Evolutionary conservation across 1,140 invertebrate species (phyloP).

Genomic region (Aphidius gifuensis): DNA sequence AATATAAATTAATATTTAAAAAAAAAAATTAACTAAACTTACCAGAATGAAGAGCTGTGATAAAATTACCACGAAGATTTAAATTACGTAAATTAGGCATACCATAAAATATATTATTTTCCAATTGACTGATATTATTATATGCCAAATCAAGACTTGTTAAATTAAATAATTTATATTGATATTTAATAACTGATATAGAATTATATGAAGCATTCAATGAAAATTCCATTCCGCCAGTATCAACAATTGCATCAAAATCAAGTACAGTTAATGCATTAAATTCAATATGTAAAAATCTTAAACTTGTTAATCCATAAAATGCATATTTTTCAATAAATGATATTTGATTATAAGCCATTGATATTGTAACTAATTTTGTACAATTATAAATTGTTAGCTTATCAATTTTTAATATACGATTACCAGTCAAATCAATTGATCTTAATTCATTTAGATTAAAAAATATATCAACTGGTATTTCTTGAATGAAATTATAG

Average conservation of each 20-base stretch:
- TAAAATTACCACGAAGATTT: constrained; percentile 66
- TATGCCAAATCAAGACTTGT: constrained; percentile 70
- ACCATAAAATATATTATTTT: constrained; percentile 64
- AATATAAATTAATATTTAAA: neutral
- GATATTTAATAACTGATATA: constrained; percentile 41
- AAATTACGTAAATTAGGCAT: constrained; percentile 64
- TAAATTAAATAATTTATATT: constrained; percentile 40
- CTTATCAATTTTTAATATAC: constrained; percentile 38
- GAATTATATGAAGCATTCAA: constrained; percentile 51
- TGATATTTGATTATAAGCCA: constrained; percentile 62
- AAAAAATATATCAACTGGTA: constrained; percentile 73
- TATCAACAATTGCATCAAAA: constrained; percentile 45
- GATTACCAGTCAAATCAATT: constrained; percentile 49
- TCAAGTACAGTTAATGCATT: constrained; percentile 45
- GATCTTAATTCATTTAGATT: constrained; percentile 55
- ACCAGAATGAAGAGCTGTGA: constrained; percentile 53
- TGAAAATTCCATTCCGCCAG: constrained; percentile 45
- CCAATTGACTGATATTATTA: constrained; percentile 68
- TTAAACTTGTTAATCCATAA: constrained; percentile 54
- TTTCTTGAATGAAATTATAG: constrained; percentile 68
- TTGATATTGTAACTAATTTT: constrained; percentile 46
- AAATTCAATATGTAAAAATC: constrained; percentile 50
- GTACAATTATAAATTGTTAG: constrained; percentile 45
- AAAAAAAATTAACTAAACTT: constrained; percentile 14
- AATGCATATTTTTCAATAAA: constrained; percentile 70